Evolutionary conservation across 2,113 vertebrate species (phyloP).

Genomic region (Prionailurus viverrinus): DNA sequence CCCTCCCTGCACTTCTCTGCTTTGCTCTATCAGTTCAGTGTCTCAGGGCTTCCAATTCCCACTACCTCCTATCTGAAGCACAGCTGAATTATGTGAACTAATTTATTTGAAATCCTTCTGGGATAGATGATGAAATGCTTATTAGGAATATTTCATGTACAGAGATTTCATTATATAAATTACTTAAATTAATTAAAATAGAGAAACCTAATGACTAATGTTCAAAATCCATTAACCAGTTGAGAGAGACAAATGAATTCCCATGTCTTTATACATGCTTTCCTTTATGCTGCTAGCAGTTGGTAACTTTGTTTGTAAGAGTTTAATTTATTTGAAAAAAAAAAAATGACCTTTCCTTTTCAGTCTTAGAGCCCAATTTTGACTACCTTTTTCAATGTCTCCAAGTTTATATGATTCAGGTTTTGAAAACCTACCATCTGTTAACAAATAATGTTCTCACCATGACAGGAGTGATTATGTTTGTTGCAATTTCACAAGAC

Average conservation of each 20-base stretch:
- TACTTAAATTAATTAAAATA: conserved; percentile 74
- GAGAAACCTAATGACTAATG: conserved; percentile 70
- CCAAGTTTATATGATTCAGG: conserved; percentile 75
- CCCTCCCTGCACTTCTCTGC: background rate
- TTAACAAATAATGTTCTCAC: conserved; percentile 77
- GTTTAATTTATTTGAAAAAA: conserved; percentile 77
- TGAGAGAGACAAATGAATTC: conserved; percentile 61
- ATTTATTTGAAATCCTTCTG: conserved; percentile 69
- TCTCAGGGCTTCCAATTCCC: background rate
- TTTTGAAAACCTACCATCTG: conserved; percentile 83
- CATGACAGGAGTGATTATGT: conserved; percentile 58
- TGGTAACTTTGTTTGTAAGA: conserved; percentile 79
- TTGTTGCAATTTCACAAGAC: conserved; percentile 66
- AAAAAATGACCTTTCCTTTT: conserved; percentile 83
- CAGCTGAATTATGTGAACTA: conserved; percentile 37
- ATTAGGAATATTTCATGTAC: conserved; percentile 60
- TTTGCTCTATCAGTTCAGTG: background rate
- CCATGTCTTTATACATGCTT: background rate
- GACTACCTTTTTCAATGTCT: conserved; percentile 81
- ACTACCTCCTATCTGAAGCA: background rate
- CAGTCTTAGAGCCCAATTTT: conserved; percentile 81
- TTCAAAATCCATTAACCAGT: conserved; percentile 73
- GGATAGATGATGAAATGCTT: conserved; percentile 71
- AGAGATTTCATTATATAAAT: conserved; percentile 74
- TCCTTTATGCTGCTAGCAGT: conserved; percentile 52